Evolutionary conservation across 2,888 invertebrate species (phyloP), one percentile per base, ranked within the genome.

Genomic region (Caenorhabditis sp.): DNA sequence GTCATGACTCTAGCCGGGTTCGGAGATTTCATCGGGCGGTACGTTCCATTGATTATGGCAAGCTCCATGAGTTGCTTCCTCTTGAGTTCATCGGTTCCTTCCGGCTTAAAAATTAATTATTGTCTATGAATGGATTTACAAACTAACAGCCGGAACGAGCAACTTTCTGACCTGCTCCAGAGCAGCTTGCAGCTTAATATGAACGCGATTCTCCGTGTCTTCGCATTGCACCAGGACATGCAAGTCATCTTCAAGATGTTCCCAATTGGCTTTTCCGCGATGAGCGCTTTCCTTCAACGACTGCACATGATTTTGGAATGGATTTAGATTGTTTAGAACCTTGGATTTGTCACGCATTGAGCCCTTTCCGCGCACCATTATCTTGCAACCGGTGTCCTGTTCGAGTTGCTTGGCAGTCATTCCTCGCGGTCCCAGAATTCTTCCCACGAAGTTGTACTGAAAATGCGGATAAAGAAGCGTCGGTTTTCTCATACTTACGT

Each of bases 391-490:
- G 89, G 98, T 99, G 92, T 98, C 98, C 92, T 97, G 96, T 92
- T 99, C 99, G 90, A 99, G 92, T 92, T 99, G 98, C 92, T 99
- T 99, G 63, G 99, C 98, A 84, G 99, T 99, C 98, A 99, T 99
- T 86, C 99, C 99, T 88, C 99, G 93, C 84, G 98, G 98, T 61
- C 99, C 99, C 90, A 99, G 92, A 92, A 99, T 98, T 92, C 98
- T 93, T 89, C 98, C 99, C 89, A 99, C 98, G 91, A 99, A 99
- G 92, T 99, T 99, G 92, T 98, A 99, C 97, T 98, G 93, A 79
- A 94, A 94, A 85, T 85, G n/a, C 11, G 9, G n/a, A n/a, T n/a
- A n/a, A n/a, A n/a, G n/a, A n/a, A n/a, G n/a, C n/a, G n/a, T n/a
- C n/a, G n/a, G n/a, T n/a, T n/a, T n/a, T n/a, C n/a, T n/a, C n/a